phyloP scores from a whole-genome alignment of 2,113 vertebrate genomes.

The Lipophrys pholis region DNA sequence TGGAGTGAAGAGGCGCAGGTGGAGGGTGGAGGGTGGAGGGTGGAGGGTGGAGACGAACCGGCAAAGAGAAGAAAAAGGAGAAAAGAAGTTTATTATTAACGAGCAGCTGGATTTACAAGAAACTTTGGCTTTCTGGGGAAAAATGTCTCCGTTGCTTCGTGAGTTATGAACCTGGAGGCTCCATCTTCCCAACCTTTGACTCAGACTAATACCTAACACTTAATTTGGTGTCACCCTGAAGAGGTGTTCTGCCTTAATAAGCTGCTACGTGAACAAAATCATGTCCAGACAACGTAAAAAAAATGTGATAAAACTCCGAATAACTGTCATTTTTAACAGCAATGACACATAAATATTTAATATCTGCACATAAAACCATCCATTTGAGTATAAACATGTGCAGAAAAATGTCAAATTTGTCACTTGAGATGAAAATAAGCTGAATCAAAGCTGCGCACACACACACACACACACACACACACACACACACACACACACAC shows the following conservation, averaged over 20 bases:
- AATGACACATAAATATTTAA: constrained; percentile 3
- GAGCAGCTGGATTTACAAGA: neutral
- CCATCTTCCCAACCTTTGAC: neutral
- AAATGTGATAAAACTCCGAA: constrained; percentile 9
- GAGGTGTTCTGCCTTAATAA: too few species aligned
- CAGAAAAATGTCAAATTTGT: constrained; percentile 37
- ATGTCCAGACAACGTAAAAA: neutral
- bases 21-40: too few species aligned
- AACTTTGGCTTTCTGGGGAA: too few species aligned
- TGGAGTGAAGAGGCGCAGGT: constrained; percentile 32
- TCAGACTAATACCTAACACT: neutral
- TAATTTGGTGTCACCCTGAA: neutral
- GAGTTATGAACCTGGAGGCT: too few species aligned
- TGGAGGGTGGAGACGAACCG: neutral
- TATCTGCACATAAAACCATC: constrained; percentile 8
- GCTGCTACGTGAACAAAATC: neutral
- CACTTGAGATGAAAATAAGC: constrained; percentile 42
- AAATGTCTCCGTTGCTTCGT: too few species aligned
- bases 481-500: too few species aligned
- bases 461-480: too few species aligned
- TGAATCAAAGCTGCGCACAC: constrained; percentile 35
- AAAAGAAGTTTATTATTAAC: constrained; percentile 59
- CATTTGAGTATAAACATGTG: constrained; percentile 5
- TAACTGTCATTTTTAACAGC: neutral
- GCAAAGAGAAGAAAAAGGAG: constrained; percentile 38